A percentile compares a stretch with the other conserved stretches of the same genome.
phyloP scores from a whole-genome alignment of 2,888 invertebrate species.

The Dusona sp. region DNA sequence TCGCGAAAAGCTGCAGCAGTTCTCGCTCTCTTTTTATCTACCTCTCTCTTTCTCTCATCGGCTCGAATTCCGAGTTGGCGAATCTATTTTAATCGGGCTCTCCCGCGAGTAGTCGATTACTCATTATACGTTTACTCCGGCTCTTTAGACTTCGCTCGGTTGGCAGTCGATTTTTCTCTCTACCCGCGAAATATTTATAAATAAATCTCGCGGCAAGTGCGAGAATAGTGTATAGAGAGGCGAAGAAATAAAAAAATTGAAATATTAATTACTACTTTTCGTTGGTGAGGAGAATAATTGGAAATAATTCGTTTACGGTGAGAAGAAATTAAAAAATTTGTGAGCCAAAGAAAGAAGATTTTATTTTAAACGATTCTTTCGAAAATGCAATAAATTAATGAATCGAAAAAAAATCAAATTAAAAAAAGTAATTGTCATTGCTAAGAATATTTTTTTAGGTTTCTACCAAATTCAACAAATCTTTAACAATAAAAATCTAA shows the following conservation, averaged over 20 bases:
- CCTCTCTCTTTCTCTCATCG: constrained; percentile 42
- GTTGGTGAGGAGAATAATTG: not conserved
- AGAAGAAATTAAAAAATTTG: not conserved
- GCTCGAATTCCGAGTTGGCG: constrained; percentile 73
- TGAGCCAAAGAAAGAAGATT: not conserved
- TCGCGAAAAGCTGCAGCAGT: not conserved
- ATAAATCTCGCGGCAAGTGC: constrained; percentile 6
- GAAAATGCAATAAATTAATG: not conserved
- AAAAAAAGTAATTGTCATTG: not conserved
- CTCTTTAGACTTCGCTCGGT: constrained; percentile 11
- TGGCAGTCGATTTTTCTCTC: constrained; percentile 42
- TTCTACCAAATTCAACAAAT: not conserved
- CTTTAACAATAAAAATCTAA: not conserved
- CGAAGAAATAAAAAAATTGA: not conserved
- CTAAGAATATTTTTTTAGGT: not conserved
- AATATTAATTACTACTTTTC: not conserved
- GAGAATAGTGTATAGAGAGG: not conserved
- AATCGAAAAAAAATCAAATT: not conserved
- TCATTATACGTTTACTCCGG: constrained; percentile 69
- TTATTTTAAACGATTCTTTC: not conserved
- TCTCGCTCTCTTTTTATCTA: not conserved
- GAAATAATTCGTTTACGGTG: not conserved
- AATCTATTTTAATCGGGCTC: constrained; percentile 78
- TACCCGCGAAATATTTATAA: constrained; percentile 49
- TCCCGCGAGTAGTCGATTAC: constrained; percentile 75